Percentiles rank a stretch among this genome's conserved stretches.
Conservation (phyloP, 2,113 vertebrate species). For the Lasiurus cinereus region DNA sequence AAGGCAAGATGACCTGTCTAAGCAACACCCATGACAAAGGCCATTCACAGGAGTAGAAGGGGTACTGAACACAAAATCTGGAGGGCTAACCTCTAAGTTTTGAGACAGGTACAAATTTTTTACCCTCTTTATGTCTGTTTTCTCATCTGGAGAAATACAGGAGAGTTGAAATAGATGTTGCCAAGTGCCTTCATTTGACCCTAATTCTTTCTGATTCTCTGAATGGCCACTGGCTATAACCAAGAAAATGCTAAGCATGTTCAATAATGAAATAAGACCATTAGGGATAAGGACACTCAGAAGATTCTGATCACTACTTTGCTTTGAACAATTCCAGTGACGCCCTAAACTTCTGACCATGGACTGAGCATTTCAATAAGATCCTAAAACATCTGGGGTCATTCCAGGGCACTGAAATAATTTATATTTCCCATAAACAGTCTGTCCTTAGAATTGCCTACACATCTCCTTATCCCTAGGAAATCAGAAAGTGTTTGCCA, state of each 20-base stretch:
- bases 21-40: background rate
- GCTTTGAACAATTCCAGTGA: background rate
- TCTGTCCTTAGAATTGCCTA: constrained; percentile 16
- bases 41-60: too few species aligned
- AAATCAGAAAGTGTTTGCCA: constrained; percentile 56
- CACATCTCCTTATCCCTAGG: background rate
- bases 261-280: background rate
- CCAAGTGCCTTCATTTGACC: background rate
- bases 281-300: background rate
- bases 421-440: constrained; percentile 23
- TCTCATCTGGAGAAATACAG: background rate
- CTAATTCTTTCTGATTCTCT: background rate
- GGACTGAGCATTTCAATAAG: background rate
- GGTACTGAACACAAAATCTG: background rate
- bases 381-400: constrained; percentile 35
- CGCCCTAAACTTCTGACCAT: background rate
- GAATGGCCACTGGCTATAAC: background rate
- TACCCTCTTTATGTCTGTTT: background rate
- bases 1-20: background rate
- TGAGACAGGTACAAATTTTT: background rate
- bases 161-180: background rate
- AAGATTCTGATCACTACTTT: background rate
- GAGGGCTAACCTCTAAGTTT: background rate
- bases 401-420: constrained; percentile 40
- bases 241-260: background rate